Percentiles rank a stretch among this genome's conserved stretches.
phyloP scores from a whole-genome alignment of 2,797 vertebrate species.

The Protonibea diacanthus region DNA sequence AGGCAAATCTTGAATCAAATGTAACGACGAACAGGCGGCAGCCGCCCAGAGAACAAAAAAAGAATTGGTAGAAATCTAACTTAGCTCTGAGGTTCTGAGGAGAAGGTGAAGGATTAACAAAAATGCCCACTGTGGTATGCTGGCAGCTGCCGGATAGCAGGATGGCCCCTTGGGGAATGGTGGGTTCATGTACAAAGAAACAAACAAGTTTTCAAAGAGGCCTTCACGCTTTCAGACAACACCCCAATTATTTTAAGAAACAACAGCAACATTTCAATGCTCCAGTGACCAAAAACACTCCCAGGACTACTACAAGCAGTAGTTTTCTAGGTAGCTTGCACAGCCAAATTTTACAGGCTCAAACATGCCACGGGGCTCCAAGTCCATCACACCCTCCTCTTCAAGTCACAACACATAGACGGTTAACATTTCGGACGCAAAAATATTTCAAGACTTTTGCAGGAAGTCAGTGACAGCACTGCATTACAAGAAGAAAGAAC shows the following conservation, averaged over 20 bases:
- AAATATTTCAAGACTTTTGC: not conserved
- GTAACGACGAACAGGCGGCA: constrained; percentile 7
- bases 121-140: constrained; percentile 63
- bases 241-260: constrained; percentile 82
- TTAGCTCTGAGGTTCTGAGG: constrained; percentile 23
- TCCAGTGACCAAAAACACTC: constrained; percentile 31
- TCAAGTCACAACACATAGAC: constrained; percentile 68
- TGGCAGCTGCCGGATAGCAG: constrained; percentile 65
- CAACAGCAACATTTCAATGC: constrained; percentile 50
- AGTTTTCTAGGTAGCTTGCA: constrained; percentile 8
- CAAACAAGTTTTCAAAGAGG: constrained; percentile 60
- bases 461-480: constrained; percentile 3
- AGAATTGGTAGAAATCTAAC: not conserved
- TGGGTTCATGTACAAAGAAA: constrained; percentile 66
- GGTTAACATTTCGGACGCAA: not conserved
- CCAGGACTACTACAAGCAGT: constrained; percentile 8
- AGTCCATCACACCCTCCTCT: constrained; percentile 54
- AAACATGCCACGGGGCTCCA: constrained; percentile 65
- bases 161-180: constrained; percentile 71
- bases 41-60: constrained; percentile 1
- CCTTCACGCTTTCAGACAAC: constrained; percentile 68
- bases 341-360: constrained; percentile 62
- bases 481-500: constrained; percentile 22
- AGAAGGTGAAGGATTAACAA: constrained; percentile 46
- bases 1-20: constrained; percentile 7